Percentiles rank a stretch among this genome's conserved stretches.
phyloP scores from a whole-genome alignment of 2,113 vertebrate genomes.

The Paradisaea rubra region DNA sequence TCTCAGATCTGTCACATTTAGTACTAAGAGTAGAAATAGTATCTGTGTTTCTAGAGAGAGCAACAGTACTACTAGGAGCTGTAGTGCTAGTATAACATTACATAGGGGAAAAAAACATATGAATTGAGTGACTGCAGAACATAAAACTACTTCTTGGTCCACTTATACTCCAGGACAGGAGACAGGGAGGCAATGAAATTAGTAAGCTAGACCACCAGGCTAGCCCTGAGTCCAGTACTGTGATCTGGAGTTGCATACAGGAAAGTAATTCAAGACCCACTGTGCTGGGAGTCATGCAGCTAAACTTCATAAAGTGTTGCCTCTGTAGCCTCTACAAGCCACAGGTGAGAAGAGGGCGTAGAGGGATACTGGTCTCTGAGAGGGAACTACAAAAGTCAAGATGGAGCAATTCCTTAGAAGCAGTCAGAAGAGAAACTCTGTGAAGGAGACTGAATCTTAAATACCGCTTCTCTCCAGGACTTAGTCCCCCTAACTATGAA shows the following conservation, averaged over 20 bases:
- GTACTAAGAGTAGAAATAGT: not conserved
- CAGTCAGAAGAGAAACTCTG: not conserved
- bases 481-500: not conserved
- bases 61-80: not conserved
- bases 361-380: accelerated
- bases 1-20: not conserved
- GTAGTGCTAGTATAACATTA: not conserved
- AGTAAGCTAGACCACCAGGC: not conserved
- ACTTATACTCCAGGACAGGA: not conserved
- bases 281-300: not conserved
- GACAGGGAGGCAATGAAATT: not conserved
- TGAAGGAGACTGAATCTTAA: not conserved
- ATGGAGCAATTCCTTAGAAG: not conserved
- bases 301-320: not conserved
- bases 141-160: not conserved
- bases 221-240: not conserved
- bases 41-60: not conserved
- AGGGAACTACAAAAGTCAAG: not conserved
- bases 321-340: accelerated
- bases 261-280: not conserved
- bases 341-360: accelerated
- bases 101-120: not conserved
- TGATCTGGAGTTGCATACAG: not conserved
- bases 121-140: not conserved
- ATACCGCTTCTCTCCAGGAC: not conserved